A percentile compares a stretch with the other conserved stretches of the same genome.
These are phyloP conservation scores for Leptonema lineaticorne DNA, from an alignment of 1,140 invertebrate species.

Conservation along the genomic window DNA sequence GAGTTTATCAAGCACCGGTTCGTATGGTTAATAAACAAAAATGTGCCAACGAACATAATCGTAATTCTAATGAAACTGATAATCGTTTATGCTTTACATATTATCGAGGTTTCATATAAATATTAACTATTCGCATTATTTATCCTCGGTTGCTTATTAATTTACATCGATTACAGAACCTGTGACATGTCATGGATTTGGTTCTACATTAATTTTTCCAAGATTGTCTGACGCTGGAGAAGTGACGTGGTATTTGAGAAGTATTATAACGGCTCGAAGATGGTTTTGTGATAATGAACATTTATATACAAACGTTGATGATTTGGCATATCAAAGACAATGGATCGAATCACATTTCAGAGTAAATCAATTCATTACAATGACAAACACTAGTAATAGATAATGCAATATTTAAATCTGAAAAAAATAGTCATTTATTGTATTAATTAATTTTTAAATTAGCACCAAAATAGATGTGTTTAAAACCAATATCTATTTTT, in stretches of 20 bases:
- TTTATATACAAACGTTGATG: background rate
- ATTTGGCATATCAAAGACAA: background rate
- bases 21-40: constrained; percentile 3
- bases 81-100: constrained; percentile 1
- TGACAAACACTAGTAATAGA: background rate
- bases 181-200: constrained; percentile 25
- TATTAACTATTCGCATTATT: no score
- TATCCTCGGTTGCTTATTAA: background rate
- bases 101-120: background rate
- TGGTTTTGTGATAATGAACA: constrained; percentile 12
- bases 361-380: background rate
- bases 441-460: no score
- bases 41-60: background rate
- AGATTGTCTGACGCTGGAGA: constrained; percentile 26
- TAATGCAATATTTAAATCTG: no score
- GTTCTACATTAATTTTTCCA: constrained; percentile 35
- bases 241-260: constrained; percentile 35
- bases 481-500: no score
- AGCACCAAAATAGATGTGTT: no score
- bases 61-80: background rate
- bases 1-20: constrained; percentile 33
- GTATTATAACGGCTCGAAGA: background rate
- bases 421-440: no score
- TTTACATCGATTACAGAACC: background rate
- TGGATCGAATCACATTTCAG: constrained; percentile 36